A percentile compares a stretch with the other conserved stretches of the same genome.
phyloP scores from a whole-genome alignment of 1,140 invertebrate genomes.

The Achroia grisella region DNA sequence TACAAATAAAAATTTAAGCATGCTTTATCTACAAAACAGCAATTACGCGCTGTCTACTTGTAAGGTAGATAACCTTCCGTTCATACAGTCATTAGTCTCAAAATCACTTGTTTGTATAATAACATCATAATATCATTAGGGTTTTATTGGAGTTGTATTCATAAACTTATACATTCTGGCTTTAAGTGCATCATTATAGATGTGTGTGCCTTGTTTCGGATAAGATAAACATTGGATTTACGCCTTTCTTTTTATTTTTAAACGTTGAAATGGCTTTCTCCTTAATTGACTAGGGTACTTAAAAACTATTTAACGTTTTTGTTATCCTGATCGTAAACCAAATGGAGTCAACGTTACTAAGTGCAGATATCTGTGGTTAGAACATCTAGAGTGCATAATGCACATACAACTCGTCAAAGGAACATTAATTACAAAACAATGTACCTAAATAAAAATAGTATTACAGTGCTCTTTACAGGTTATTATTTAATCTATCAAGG shows the following conservation, averaged over 20 bases:
- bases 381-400: too few relatives aligned
- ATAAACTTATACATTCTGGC: conserved; percentile 38
- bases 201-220: conserved; percentile 43
- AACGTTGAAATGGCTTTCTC: conserved; percentile 34
- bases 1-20: conserved; percentile 6
- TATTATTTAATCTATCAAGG: too few relatives aligned
- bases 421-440: too few relatives aligned
- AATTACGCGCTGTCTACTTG: conserved; percentile 4
- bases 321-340: conserved; percentile 39
- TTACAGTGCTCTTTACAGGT: too few relatives aligned
- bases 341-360: conserved; percentile 15
- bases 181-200: conserved; percentile 51
- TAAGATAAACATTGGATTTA: conserved; percentile 50
- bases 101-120: conserved; percentile 46
- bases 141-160: conserved; percentile 44
- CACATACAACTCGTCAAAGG: too few relatives aligned
- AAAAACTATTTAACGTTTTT: conserved; percentile 40
- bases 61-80: conserved; percentile 16
- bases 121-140: conserved; percentile 39
- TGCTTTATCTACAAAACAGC: conserved; percentile 4
- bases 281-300: conserved; percentile 49
- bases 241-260: conserved; percentile 33
- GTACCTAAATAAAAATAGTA: too few relatives aligned
- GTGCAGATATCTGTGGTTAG: background rate
- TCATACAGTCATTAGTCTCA: conserved; percentile 20